Base-by-base conservation (phyloP, 2,888 invertebrate species). In the Drosophila picticornis region DNA sequence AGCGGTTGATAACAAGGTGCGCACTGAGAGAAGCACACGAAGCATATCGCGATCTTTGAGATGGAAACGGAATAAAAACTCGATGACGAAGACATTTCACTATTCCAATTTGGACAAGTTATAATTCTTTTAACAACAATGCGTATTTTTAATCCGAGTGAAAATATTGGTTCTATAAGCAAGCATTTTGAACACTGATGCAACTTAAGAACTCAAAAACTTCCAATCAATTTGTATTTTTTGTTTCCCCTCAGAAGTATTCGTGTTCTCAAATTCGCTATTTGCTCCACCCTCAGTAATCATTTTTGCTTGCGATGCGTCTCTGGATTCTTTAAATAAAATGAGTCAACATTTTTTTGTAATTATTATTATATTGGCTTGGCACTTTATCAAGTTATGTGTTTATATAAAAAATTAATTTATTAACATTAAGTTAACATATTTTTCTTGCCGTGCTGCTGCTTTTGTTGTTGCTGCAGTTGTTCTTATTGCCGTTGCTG, bases 1-100 rank as follows among this genome's bases (percentile, higher is more conserved):
- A 25, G 73, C 69, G 66, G 79, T 83, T 90, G 87, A 87, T 87
- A 90, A 87, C 86, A 89, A 59, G 48, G 27, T 55, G 86, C 58
- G 27, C 56, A 56, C 56, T 56, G 56, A 29, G 27, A 13, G 38
- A 38, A 56, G 38, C 11, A 32, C 22, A 46, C 16, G 0, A 22
- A 32, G 19, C 5, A 27, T 4, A 9, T 16, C 16, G 16, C 16
- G 0, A 25, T 46, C 46, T 25, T 25, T 25, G 4, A 16, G 16
- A 4, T 46, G 1, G 2, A 22, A 7, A 46, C 4, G 46, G 22
- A 22, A 11, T 43, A 40, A 10, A 2, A 40, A 4, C n/a, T 6
- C 43, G 22, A 11, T 11, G 22, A 13, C 22, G 4, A 46, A 13
- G 7, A 4, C 13, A 43, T 11, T 43, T 43, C 6, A 22, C 43